A percentile compares a stretch with the other conserved stretches of the same genome.
These are phyloP conservation scores for Echinarachnius parma DNA, from an alignment of 53 echinoderm and acorn worm genomes.

Conservation along the genomic window DNA sequence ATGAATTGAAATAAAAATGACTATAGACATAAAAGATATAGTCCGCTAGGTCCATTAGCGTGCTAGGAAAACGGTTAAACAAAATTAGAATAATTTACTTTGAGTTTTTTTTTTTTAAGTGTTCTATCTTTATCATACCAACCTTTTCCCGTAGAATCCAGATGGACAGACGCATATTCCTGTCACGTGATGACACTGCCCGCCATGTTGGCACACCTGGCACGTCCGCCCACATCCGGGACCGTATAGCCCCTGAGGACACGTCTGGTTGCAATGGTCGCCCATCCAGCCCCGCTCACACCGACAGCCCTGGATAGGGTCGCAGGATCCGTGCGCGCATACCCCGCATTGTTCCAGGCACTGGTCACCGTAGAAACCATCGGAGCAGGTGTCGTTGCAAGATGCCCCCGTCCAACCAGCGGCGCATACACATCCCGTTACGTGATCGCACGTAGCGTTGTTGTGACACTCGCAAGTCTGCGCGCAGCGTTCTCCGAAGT, in stretches of 20 bases:
- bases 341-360: slow-evolving; percentile 60
- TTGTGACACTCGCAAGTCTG: slow-evolving; percentile 39
- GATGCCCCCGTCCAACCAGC: slow-evolving; percentile 64
- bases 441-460: slow-evolving; percentile 35
- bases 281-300: slow-evolving; percentile 68
- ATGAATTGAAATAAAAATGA: no score
- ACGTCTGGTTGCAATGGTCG: slow-evolving; percentile 51
- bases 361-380: slow-evolving; percentile 60
- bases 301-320: slow-evolving; percentile 53
- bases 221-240: slow-evolving; percentile 52
- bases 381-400: slow-evolving; percentile 58
- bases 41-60: no score
- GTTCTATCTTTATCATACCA: no score
- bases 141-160: slow-evolving; percentile 46
- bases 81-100: no score
- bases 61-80: no score
- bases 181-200: slow-evolving; percentile 57
- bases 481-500: slow-evolving; percentile 27
- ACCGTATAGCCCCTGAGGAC: slow-evolving; percentile 58
- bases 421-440: slow-evolving; percentile 37
- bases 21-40: no score
- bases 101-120: no score
- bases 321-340: slow-evolving; percentile 58
- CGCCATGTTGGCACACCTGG: slow-evolving; percentile 53
- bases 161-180: slow-evolving; percentile 47